phyloP scores from a whole-genome alignment of 2,113 vertebrate genomes.

The Girardinichthys multiradiatus region DNA sequence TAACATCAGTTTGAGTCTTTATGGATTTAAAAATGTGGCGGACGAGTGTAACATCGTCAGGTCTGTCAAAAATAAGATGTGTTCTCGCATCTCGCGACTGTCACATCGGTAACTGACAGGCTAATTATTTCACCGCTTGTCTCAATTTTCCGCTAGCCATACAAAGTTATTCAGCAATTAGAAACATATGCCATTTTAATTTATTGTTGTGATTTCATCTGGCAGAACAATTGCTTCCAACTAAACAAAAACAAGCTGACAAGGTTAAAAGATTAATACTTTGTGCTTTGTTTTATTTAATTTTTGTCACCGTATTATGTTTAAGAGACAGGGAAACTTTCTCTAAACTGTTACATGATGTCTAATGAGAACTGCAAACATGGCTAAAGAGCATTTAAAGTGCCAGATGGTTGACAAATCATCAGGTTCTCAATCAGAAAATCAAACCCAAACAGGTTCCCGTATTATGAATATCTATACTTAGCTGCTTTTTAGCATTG shows the following conservation, averaged over 20 bases:
- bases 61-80: slow-evolving; percentile 42
- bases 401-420: too few relatives aligned
- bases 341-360: too few relatives aligned
- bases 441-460: too few relatives aligned
- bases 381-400: not conserved
- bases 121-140: slow-evolving; percentile 54
- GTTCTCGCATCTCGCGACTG: slow-evolving; percentile 54
- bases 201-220: slow-evolving; percentile 50
- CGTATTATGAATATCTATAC: not conserved
- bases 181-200: slow-evolving; percentile 32
- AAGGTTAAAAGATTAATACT: slow-evolving; percentile 31
- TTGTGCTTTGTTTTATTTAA: not conserved
- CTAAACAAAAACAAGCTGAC: slow-evolving; percentile 45
- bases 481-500: not conserved
- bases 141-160: slow-evolving; percentile 30
- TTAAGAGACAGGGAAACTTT: not conserved
- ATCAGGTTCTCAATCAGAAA: not conserved
- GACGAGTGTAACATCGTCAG: slow-evolving; percentile 51
- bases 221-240: slow-evolving; percentile 30
- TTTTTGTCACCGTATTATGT: not conserved
- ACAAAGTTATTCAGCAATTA: slow-evolving; percentile 40
- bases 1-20: slow-evolving; percentile 64
- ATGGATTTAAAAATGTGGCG: slow-evolving; percentile 60
- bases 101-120: slow-evolving; percentile 56
- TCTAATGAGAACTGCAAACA: not conserved